Conservation (phyloP, 2,113 vertebrate species). For the Ciconia boyciana region DNA sequence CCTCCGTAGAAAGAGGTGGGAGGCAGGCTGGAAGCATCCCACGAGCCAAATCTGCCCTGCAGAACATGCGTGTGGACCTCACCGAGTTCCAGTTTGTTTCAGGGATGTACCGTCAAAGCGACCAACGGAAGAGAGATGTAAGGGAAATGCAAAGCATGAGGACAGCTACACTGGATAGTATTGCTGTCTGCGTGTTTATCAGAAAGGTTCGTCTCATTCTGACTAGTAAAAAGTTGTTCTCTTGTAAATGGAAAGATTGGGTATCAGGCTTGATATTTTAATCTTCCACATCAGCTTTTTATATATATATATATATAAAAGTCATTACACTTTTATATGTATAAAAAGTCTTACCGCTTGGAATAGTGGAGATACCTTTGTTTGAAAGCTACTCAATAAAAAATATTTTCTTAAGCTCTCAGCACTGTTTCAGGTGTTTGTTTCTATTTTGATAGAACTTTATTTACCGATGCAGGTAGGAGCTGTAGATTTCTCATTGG, state of each 20-base stretch:
- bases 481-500: background rate
- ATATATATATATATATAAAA: background rate
- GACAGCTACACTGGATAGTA: accelerated
- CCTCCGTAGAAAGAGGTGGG: too few species aligned
- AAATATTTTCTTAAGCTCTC: background rate
- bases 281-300: background rate
- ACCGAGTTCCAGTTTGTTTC: background rate
- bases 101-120: too few species aligned
- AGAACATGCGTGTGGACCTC: background rate
- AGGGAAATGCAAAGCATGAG: background rate
- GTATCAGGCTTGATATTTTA: background rate
- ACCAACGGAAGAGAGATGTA: background rate
- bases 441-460: background rate
- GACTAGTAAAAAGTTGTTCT: background rate
- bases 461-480: background rate
- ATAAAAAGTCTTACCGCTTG: background rate
- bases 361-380: background rate
- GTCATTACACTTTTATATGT: too few species aligned
- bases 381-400: background rate
- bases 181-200: background rate
- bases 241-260: background rate
- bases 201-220: background rate
- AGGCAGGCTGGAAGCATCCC: background rate
- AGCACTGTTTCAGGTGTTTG: background rate
- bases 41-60: background rate